Percentiles rank a stretch among this genome's conserved stretches.
phyloP scores from a whole-genome alignment of 2,797 vertebrate genomes.

The Xenentodon cancila region DNA sequence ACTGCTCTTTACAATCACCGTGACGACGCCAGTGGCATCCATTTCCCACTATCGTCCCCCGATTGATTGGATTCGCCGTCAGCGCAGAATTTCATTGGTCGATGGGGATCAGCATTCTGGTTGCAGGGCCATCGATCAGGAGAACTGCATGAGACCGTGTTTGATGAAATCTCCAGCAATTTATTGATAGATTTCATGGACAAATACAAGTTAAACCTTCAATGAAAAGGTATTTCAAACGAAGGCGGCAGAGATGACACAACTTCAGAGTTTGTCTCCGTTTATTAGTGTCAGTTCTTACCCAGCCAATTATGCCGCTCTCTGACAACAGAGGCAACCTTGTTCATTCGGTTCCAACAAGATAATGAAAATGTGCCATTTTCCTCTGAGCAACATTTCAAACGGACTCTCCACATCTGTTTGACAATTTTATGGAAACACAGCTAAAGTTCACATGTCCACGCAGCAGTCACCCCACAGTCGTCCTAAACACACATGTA shows the following conservation, averaged over 20 bases:
- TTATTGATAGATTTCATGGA: slow-evolving; percentile 46
- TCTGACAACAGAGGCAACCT: background rate
- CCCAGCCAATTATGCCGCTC: too few species aligned
- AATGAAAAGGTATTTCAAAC: slow-evolving; percentile 31
- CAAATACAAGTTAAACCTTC: slow-evolving; percentile 30
- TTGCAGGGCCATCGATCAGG: slow-evolving; percentile 61
- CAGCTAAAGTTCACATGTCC: slow-evolving; percentile 43
- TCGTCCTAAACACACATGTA: slow-evolving; percentile 22
- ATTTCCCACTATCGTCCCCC: slow-evolving; percentile 47
- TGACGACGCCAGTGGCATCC: slow-evolving; percentile 44
- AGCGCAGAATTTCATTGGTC: slow-evolving; percentile 72
- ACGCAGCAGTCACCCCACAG: slow-evolving; percentile 33
- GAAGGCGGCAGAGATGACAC: slow-evolving; percentile 8
- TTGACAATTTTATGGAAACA: background rate
- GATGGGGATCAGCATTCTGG: slow-evolving; percentile 75
- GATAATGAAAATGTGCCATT: background rate
- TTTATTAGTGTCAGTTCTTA: too few species aligned
- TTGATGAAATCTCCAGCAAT: slow-evolving; percentile 52
- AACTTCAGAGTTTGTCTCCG: too few species aligned
- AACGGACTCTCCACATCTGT: background rate
- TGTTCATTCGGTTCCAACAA: background rate
- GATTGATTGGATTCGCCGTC: slow-evolving; percentile 74
- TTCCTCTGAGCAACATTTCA: slow-evolving; percentile 4
- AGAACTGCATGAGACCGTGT: slow-evolving; percentile 36
- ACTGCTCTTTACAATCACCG: slow-evolving; percentile 66